Percentiles rank a stretch among this genome's conserved stretches.
phyloP scores from a whole-genome alignment of 2,888 invertebrate species.

The Pterostichus niger region DNA sequence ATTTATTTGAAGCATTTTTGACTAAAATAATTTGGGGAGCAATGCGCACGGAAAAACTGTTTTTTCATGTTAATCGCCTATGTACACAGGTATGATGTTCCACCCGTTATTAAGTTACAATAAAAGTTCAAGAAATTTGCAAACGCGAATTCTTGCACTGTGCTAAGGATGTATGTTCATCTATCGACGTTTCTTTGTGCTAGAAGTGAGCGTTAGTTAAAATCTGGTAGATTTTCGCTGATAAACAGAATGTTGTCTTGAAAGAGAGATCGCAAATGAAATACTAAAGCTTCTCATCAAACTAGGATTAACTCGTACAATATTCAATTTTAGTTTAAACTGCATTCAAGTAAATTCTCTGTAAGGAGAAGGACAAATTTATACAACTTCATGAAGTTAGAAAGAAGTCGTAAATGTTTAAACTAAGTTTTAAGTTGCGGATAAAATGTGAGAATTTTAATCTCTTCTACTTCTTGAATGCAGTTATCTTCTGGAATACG shows the following conservation, averaged over 20 bases:
- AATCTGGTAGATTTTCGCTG: conserved; percentile 11
- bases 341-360: conserved; percentile 2
- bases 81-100: too few species aligned
- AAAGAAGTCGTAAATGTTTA: conserved; percentile 24
- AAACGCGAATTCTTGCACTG: too few species aligned
- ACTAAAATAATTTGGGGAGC: too few species aligned
- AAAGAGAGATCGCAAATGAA: conserved; percentile 18
- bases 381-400: not conserved
- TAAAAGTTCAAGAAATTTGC: too few species aligned
- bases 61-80: too few species aligned
- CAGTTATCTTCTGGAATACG: not conserved
- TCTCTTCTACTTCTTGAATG: conserved; percentile 24
- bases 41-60: too few species aligned
- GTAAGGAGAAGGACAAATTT: conserved; percentile 29
- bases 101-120: too few species aligned
- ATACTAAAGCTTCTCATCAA: conserved; percentile 36
- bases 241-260: conserved; percentile 21
- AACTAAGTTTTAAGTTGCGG: not conserved
- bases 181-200: not conserved
- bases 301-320: conserved; percentile 41
- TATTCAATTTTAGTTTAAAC: conserved; percentile 40
- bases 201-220: too few species aligned
- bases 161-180: too few species aligned
- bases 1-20: too few species aligned
- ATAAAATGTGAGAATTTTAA: conserved; percentile 32